phyloP scores from a whole-genome alignment of 1,140 invertebrate species.

The Scaptomyza hsui region DNA sequence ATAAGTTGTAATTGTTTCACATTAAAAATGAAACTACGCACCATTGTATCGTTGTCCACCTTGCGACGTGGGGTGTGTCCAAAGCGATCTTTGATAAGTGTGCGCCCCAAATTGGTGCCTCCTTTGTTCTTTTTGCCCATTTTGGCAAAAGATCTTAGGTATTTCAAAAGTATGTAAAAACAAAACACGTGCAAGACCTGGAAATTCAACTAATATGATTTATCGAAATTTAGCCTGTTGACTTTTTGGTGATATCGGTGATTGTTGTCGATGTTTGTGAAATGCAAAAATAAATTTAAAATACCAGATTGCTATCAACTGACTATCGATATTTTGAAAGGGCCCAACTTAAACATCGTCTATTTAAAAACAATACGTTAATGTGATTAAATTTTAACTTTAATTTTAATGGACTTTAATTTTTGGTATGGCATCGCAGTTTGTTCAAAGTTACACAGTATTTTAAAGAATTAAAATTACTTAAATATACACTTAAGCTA shows the following conservation, averaged over 20 bases:
- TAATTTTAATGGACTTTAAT: slow-evolving; percentile 14
- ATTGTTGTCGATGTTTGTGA: not conserved
- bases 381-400: too few species aligned
- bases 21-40: slow-evolving; percentile 69
- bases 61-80: slow-evolving; percentile 85
- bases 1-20: slow-evolving; percentile 12
- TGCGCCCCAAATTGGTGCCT: slow-evolving; percentile 86
- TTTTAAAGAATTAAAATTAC: slow-evolving; percentile 11
- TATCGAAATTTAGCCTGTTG: not conserved
- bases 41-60: slow-evolving; percentile 88
- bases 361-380: slow-evolving; percentile 1
- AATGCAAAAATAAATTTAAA: not conserved
- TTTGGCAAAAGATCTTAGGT: slow-evolving; percentile 8
- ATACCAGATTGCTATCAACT: not conserved
- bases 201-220: not conserved
- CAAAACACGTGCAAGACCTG: slow-evolving; percentile 35
- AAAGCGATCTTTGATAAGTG: slow-evolving; percentile 91
- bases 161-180: slow-evolving; percentile 15
- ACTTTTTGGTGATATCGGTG: slow-evolving; percentile 5
- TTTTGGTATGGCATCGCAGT: slow-evolving; percentile 52
- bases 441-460: slow-evolving; percentile 37
- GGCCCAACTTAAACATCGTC: not conserved
- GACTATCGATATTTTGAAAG: not conserved
- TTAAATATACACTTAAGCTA: slow-evolving; percentile 21
- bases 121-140: slow-evolving; percentile 78